A percentile compares a stretch with the other conserved stretches of the same genome.
Evolutionary conservation across 2,113 vertebrate genomes (phyloP).

Genomic region (Brachypodius melanocephalos): DNA sequence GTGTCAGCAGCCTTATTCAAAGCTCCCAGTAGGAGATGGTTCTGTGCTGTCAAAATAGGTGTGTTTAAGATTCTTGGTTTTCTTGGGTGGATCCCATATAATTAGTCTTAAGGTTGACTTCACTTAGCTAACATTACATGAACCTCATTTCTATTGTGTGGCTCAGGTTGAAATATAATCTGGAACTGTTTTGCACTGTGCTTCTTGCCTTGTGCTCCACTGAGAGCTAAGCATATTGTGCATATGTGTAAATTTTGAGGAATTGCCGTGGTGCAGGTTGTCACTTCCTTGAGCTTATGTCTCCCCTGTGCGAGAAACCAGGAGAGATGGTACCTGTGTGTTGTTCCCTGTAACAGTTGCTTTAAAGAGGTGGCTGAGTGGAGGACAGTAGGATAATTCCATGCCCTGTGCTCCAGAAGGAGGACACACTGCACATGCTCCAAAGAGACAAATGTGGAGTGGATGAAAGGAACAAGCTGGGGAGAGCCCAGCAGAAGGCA

Average conservation of each 20-base stretch:
- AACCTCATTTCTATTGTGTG: background rate
- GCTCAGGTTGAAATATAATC: background rate
- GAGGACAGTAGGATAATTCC: background rate
- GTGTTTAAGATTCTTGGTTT: background rate
- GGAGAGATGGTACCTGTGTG: background rate
- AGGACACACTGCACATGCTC: accelerated
- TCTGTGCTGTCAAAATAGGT: background rate
- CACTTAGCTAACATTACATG: background rate
- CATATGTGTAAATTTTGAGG: background rate
- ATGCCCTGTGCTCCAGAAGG: background rate
- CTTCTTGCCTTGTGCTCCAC: background rate
- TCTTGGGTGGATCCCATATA: background rate
- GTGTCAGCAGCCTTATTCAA: background rate
- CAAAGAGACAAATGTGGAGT: background rate
- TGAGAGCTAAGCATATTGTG: background rate
- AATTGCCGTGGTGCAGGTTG: background rate
- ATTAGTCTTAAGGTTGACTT: background rate
- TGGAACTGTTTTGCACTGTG: background rate
- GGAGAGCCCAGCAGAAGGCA: background rate
- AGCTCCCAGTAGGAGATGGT: background rate
- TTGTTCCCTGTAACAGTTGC: background rate
- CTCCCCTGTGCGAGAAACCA: background rate
- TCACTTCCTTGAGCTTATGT: background rate
- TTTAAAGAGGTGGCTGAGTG: background rate
- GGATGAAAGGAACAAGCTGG: background rate